Percentiles rank a stretch among this genome's conserved stretches.
Conservation (phyloP, 2,888 invertebrate genomes). For the Agrotis segetum region DNA sequence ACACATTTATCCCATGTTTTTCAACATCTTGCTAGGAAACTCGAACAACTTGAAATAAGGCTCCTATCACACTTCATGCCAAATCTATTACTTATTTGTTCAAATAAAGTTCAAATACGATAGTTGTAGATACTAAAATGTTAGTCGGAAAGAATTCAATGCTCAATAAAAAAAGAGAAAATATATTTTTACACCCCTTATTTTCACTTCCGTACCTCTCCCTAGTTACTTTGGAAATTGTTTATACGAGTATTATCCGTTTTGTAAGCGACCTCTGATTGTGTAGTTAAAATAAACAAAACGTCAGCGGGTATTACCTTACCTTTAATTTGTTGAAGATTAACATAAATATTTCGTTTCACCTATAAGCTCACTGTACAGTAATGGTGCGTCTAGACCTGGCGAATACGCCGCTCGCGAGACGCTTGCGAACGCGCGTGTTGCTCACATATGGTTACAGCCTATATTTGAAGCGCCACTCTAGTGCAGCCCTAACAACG, state of each 20-base stretch:
- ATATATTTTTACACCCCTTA: conserved; percentile 1
- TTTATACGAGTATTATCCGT: conserved; percentile 3
- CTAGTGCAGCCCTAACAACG: no score
- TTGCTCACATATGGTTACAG: no score
- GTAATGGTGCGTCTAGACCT: neutral
- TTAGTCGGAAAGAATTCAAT: neutral
- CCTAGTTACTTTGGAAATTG: neutral
- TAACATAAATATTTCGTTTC: conserved; percentile 6
- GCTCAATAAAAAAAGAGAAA: neutral
- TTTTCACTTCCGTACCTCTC: neutral
- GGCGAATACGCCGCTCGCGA: no score
- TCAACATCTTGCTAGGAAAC: neutral
- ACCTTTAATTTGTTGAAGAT: neutral
- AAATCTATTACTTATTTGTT: no score
- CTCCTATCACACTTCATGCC: neutral
- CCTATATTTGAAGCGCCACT: no score
- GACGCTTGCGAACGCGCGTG: no score
- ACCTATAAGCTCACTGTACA: neutral
- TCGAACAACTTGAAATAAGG: neutral
- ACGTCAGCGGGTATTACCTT: neutral
- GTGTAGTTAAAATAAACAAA: neutral
- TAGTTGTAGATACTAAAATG: neutral
- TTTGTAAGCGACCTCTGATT: neutral
- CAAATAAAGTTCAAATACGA: neutral
- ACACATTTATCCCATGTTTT: no score